Percentiles rank a stretch among this genome's conserved stretches.
phyloP scores from a whole-genome alignment of 2,113 vertebrate species.

The Melanerpes formicivorus region DNA sequence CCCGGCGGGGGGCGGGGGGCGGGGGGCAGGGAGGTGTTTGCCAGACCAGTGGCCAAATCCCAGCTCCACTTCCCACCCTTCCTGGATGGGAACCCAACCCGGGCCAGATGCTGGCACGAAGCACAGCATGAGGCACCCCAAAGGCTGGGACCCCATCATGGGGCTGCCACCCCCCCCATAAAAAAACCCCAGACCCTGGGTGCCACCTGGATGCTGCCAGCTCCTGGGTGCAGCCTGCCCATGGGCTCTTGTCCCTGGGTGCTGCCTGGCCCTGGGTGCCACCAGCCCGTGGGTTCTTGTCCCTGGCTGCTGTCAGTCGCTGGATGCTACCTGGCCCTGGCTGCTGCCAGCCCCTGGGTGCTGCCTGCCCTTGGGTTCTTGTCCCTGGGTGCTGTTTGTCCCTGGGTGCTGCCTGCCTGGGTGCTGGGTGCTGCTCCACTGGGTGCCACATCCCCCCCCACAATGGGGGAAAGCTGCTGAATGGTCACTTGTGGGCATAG shows the following conservation, averaged over 20 bases:
- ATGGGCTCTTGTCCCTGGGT: too few relatives aligned
- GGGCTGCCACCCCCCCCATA: not conserved
- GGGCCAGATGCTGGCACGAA: not conserved
- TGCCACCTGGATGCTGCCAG: not conserved
- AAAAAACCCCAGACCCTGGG: not conserved
- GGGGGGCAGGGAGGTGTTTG: too few relatives aligned
- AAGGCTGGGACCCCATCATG: accelerated
- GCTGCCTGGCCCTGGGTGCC: too few relatives aligned
- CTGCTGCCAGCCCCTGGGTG: too few relatives aligned
- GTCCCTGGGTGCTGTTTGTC: too few relatives aligned
- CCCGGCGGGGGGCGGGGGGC: not conserved
- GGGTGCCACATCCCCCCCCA: accelerated
- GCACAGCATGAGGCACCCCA: not conserved
- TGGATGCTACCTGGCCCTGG: not conserved
- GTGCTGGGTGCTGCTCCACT: too few relatives aligned
- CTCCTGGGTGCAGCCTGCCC: accelerated
- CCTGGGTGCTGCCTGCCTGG: too few relatives aligned
- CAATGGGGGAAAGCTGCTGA: accelerated
- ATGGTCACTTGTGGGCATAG: accelerated
- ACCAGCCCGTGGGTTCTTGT: too few relatives aligned
- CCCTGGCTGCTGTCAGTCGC: not conserved
- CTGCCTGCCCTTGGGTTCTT: accelerated
- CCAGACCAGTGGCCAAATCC: not conserved
- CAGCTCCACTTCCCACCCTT: not conserved
- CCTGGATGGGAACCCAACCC: not conserved